Base-by-base conservation (phyloP, 2,113 vertebrate genomes). In the Ancistrus triradiatus region DNA sequence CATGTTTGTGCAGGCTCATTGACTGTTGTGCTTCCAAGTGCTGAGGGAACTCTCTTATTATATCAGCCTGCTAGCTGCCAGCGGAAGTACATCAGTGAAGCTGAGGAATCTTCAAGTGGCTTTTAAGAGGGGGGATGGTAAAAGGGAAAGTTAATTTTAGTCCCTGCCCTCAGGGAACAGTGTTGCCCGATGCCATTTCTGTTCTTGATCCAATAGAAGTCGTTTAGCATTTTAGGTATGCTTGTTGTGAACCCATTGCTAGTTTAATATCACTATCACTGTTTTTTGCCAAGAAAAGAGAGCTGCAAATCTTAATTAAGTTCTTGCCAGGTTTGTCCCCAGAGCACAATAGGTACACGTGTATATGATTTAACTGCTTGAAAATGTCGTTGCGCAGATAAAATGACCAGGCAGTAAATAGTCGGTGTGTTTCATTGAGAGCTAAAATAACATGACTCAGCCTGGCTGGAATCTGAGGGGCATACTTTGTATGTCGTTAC, bases 341-440 rank as follows among this genome's bases (percentile, higher is more conserved):
- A 22, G 44, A 14, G 14, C 10, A 17, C 5, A 14, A 25, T 8
- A 19, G n/a, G 19, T 11, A 33, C 43, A 43, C 7, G 27, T 17
- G 7, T 38, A 8, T 38, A 3, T 82, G 83, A 84, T 85, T 83
- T 83, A 38, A 81, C 81, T 69, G 19, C 70, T 67, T 33, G 14
- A 68, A 74, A 84, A 78, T 77, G 77, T 74, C 73, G 75, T 80
- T 75, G 78, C 69, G 75, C 75, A 78, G 81, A 83, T 83, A 80
- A 81, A 83, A 80, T 80, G 84, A 81, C 78, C 81, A 77, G 78
- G 72, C 76, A 77, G 68, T 80, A 81, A 83, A 74, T 78, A 76
- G 79, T 68, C 46, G 14, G 4, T 59, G 78, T 77, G 37, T 80
- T 83, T 79, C 74, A 75, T 53, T 70, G 69, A 64, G 72, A 74